These are phyloP conservation scores for Drosophila trapezifrons DNA, from an alignment of 1,140 invertebrate genomes.

Conservation along the genomic window DNA sequence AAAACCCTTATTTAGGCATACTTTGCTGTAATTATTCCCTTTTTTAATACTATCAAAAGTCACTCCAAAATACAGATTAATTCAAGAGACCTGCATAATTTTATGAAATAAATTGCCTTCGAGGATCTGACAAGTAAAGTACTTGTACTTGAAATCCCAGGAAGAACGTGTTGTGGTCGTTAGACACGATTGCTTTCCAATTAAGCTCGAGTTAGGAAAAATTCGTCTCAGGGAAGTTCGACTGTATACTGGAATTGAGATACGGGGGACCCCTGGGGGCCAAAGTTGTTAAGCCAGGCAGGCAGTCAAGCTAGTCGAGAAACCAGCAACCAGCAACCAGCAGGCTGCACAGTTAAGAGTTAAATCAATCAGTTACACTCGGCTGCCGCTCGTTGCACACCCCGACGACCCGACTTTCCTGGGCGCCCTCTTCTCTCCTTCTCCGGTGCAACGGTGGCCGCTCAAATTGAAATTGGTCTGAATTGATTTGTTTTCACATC, in stretches of 20 bases:
- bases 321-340: slow-evolving; percentile 27
- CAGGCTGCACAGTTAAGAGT: slow-evolving; percentile 55
- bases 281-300: slow-evolving; percentile 27
- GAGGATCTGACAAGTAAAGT: not conserved
- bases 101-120: not conserved
- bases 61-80: not conserved
- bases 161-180: slow-evolving; percentile 4
- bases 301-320: slow-evolving; percentile 45
- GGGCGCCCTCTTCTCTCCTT: slow-evolving; percentile 3
- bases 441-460: slow-evolving; percentile 19
- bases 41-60: not conserved
- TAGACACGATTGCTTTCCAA: slow-evolving; percentile 6
- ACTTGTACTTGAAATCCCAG: not conserved
- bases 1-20: too few species aligned
- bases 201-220: not conserved
- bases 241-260: slow-evolving; percentile 20
- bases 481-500: slow-evolving; percentile 60
- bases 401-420: not conserved
- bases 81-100: too few species aligned
- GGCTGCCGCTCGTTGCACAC: slow-evolving; percentile 18
- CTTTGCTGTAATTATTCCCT: too few species aligned
- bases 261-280: slow-evolving; percentile 23
- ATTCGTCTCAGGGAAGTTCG: not conserved
- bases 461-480: slow-evolving; percentile 52
- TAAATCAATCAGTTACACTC: slow-evolving; percentile 64